Conservation (phyloP, 1,140 invertebrate species). For the Drosophila tsacasi region DNA sequence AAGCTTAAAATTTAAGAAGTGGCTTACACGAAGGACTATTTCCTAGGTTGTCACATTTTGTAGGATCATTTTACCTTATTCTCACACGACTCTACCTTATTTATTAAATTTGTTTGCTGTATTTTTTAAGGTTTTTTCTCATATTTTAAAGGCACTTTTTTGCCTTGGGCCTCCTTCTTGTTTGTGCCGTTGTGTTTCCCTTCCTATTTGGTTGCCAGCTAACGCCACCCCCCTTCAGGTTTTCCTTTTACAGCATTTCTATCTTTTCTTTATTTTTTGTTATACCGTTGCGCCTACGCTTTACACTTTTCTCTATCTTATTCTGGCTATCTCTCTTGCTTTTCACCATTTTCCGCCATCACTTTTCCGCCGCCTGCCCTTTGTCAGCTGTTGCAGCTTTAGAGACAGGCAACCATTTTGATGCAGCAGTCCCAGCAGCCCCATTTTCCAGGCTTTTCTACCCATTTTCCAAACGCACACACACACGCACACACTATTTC, state of each 20-base stretch:
- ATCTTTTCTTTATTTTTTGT: not conserved
- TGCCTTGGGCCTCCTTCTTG: not conserved
- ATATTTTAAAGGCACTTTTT: not conserved
- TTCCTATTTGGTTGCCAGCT: not conserved
- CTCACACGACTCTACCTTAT: no score
- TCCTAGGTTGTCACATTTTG: not conserved
- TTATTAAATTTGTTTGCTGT: not conserved
- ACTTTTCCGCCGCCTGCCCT: conserved; percentile 3
- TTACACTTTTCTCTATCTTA: not conserved
- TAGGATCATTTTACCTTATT: not conserved
- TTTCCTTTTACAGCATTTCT: not conserved
- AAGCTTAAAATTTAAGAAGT: not conserved
- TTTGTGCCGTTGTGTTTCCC: not conserved
- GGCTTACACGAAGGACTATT: not conserved
- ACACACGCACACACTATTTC: not conserved
- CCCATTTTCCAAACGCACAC: conserved; percentile 4
- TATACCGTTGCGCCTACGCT: conserved; percentile 1
- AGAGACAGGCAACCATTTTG: not conserved
- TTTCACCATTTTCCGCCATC: conserved; percentile 4
- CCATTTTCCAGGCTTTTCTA: conserved; percentile 7
- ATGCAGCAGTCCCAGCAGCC: conserved; percentile 17
- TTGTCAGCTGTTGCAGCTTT: conserved; percentile 25
- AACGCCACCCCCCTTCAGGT: not conserved
- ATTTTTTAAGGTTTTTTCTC: not conserved
- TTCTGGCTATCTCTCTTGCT: not conserved